Conservation (phyloP, 2,888 invertebrate genomes). For the Cantharis flavilabris region DNA sequence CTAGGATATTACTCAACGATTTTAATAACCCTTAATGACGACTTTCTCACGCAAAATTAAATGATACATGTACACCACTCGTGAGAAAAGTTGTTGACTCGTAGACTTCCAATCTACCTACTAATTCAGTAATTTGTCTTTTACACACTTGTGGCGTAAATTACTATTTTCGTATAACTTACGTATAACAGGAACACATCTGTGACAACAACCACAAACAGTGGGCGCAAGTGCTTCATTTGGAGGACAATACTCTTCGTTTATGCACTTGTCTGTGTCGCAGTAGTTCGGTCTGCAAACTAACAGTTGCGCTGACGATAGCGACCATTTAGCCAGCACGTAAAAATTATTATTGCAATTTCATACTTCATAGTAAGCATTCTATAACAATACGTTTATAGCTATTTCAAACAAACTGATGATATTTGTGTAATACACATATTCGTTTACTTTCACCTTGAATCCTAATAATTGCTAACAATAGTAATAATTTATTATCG, state of each 20-base stretch:
- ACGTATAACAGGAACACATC: constrained; percentile 4
- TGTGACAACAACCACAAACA: constrained; percentile 1
- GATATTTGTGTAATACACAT: too few relatives aligned
- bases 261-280: background rate
- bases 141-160: too few relatives aligned
- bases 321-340: background rate
- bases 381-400: background rate
- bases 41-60: too few relatives aligned
- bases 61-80: too few relatives aligned
- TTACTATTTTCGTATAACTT: background rate
- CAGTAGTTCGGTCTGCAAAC: background rate
- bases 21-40: too few relatives aligned
- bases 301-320: background rate
- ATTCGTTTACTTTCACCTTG: background rate
- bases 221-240: background rate
- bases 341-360: background rate
- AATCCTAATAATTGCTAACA: background rate
- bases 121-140: too few relatives aligned
- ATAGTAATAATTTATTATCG: too few relatives aligned
- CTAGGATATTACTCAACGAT: too few relatives aligned
- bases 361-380: background rate
- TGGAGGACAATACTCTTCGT: background rate
- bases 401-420: background rate
- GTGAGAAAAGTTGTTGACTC: too few relatives aligned
- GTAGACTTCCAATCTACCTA: too few relatives aligned